Evolutionary conservation across 2,113 vertebrate species (phyloP), one percentile per base, ranked within the genome.

Genomic region (Puffinus mauretanicus): DNA sequence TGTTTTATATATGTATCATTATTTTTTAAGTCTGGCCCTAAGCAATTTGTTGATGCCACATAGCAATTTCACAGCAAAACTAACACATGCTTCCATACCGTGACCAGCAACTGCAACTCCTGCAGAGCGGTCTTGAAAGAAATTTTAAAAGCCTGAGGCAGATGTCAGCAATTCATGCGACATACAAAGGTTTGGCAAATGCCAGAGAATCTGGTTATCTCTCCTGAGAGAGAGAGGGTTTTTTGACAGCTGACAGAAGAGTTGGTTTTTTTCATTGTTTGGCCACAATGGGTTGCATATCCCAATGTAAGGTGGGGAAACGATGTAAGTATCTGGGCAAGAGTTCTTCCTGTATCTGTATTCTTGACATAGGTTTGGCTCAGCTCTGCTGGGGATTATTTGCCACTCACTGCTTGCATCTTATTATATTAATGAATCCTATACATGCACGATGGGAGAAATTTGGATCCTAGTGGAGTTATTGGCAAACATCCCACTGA

Each of bases 131-230:
- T 93, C 51, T 46, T 78, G 77, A 86, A 84, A 83, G 44, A 76
- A 54, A 81, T 83, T 88, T 91, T 76, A 77, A 65, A 80, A 90
- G 83, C 80, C 82, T 55, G 46, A 94, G 76, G 90, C 76, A 94
- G 49, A 84, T 34, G 49, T 75, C 46, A 75, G 64, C 60, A 83
- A 91, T 77, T 66, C n/a, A 20, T 49, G 47, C 81, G 69, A 82
- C 3, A 1, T 62, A 73, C 21, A 66, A 88, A 88, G 36, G 76
- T 79, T n/a, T 51, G 72, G 82, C 54, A 86, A 88, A 77, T 73
- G 65, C 60, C 44, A 70, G 67, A 77, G 64, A 69, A 78, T 64
- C 76, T 92, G 52, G 36, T 92, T 80, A 40, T 47, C 44, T 64
- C 40, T 93, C 30, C 46, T 58, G 18, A 58, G 24, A 36, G 42